Evolutionary conservation across 2,797 vertebrate genomes (phyloP).

Genomic region (Gorsachius magnificus): DNA sequence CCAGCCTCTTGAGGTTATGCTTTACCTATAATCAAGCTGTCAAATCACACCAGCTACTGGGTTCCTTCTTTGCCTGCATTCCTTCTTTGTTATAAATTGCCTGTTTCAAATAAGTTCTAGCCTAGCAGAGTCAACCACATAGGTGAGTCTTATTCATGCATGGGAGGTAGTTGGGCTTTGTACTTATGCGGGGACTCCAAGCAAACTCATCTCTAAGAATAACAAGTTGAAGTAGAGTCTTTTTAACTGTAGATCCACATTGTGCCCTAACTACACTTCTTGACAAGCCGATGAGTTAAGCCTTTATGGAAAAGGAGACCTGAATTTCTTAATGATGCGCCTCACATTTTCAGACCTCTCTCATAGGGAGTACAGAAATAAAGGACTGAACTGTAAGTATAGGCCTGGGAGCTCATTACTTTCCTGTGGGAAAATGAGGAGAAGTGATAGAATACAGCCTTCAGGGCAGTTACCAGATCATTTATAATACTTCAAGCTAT

Average conservation of each 20-base stretch:
- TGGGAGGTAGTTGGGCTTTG: background rate
- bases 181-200: background rate
- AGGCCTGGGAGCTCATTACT: background rate
- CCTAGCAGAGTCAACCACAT: background rate
- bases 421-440: background rate
- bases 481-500: slow-evolving; percentile 10
- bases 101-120: background rate
- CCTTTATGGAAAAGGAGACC: background rate
- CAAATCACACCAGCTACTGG: background rate
- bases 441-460: background rate
- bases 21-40: slow-evolving; percentile 3
- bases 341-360: background rate
- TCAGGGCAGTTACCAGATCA: background rate
- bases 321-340: background rate
- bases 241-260: background rate
- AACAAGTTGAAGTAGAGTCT: background rate
- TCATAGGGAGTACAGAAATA: background rate
- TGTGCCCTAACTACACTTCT: background rate
- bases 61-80: background rate
- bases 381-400: background rate
- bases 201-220: background rate
- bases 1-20: background rate
- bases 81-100: background rate
- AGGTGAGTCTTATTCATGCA: background rate
- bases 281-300: background rate